Conservation (phyloP, 2,113 vertebrate genomes). For the Nycticryphes semicollaris region DNA sequence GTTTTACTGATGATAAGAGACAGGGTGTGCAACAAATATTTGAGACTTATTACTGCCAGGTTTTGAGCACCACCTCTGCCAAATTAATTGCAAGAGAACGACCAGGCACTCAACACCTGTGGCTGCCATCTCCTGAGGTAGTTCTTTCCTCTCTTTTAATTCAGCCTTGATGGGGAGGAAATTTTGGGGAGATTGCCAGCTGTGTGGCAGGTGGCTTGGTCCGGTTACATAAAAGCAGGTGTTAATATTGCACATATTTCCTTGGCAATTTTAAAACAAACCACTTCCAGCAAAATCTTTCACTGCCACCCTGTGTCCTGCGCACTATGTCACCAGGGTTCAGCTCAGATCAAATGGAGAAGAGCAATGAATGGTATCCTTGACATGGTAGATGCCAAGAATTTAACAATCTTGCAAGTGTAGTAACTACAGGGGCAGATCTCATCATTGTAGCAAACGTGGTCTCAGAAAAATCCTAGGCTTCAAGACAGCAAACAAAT, state of each 20-base stretch:
- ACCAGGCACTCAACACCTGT: neutral
- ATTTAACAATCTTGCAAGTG: neutral
- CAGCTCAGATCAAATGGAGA: neutral
- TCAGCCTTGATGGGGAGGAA: neutral
- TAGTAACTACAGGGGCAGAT: neutral
- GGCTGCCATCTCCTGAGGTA: neutral
- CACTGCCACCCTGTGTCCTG: neutral
- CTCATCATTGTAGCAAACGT: neutral
- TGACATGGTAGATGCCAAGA: neutral
- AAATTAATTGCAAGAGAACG: neutral
- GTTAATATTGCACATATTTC: neutral
- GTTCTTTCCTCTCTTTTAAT: neutral
- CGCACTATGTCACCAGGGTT: neutral
- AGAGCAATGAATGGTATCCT: neutral
- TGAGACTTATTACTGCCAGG: neutral
- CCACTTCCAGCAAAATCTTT: neutral
- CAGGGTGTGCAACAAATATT: neutral
- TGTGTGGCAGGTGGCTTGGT: neutral
- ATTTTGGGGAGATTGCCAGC: neutral
- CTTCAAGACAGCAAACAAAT: neutral
- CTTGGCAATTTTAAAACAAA: neutral
- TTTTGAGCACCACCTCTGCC: neutral
- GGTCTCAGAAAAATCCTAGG: neutral
- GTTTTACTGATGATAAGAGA: neutral
- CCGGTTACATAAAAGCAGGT: neutral